phyloP scores from a whole-genome alignment of 2,113 vertebrate genomes.

The Sceloporus undulatus region DNA sequence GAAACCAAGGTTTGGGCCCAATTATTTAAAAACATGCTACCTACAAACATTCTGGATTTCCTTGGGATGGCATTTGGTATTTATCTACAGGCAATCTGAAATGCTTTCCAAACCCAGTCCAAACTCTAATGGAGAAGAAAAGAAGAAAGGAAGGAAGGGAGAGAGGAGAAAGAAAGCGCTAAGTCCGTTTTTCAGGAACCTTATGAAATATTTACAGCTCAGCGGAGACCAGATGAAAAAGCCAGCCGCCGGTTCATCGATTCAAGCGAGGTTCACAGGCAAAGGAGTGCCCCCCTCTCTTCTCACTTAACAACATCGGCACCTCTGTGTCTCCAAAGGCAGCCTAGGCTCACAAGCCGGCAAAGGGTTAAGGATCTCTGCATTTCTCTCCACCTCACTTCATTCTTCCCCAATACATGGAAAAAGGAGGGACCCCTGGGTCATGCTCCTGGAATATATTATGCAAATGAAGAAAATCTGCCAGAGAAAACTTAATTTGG shows the following conservation, averaged over 20 bases:
- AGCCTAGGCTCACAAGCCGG: neutral
- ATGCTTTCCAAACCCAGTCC: neutral
- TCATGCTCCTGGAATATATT: neutral
- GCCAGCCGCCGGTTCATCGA: constrained; percentile 63
- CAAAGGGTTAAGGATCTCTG: neutral
- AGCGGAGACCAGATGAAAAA: constrained; percentile 58
- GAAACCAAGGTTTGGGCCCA: neutral
- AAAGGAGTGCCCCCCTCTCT: constrained; percentile 31
- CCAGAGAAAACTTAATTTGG: neutral
- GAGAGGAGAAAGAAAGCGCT: constrained; percentile 6
- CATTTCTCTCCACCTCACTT: too few relatives aligned
- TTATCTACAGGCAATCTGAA: neutral
- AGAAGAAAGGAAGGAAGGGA: neutral
- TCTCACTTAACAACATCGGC: constrained; percentile 48
- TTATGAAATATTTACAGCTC: constrained; percentile 73
- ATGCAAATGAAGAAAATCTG: neutral
- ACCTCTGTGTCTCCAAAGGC: neutral
- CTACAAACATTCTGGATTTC: neutral
- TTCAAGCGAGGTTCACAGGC: constrained; percentile 56
- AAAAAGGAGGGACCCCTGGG: neutral
- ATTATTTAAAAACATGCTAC: neutral
- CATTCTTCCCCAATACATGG: neutral
- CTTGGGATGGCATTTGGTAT: neutral
- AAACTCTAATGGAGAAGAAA: too few relatives aligned
- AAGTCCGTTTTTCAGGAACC: constrained; percentile 61